Percentiles rank a stretch among this genome's conserved stretches.
Evolutionary conservation across 2,113 vertebrate species (phyloP).

Genomic region (Oxyura jamaicensis): DNA sequence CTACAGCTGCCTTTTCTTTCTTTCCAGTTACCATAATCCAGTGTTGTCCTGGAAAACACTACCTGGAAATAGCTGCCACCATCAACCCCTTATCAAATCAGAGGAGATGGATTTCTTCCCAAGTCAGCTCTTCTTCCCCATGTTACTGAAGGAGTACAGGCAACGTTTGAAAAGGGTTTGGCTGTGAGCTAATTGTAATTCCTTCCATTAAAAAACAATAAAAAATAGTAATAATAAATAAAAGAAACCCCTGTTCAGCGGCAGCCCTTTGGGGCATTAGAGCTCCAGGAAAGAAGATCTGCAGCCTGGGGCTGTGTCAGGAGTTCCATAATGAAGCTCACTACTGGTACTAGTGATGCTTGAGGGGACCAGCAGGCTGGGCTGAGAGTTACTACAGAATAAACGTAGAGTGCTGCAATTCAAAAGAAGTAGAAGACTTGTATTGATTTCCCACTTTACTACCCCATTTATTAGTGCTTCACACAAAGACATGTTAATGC

Average conservation of each 20-base stretch:
- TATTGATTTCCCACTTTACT: neutral
- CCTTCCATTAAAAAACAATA: neutral
- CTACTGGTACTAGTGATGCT: no score
- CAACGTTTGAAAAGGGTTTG: neutral
- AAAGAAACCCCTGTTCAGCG: neutral
- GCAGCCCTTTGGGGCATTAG: neutral
- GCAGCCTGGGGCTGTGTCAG: rapidly evolving
- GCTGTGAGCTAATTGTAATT: neutral
- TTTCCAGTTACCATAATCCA: neutral
- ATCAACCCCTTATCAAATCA: no score
- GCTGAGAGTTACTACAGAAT: neutral
- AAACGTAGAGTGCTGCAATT: no score
- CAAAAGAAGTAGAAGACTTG: neutral
- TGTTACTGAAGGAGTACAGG: neutral
- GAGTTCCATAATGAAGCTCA: rapidly evolving
- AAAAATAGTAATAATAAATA: no score
- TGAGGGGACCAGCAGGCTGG: rapidly evolving
- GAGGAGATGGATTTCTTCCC: neutral
- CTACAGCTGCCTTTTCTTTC: neutral
- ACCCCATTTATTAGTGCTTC: neutral
- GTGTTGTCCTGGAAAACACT: neutral
- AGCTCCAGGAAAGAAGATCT: neutral
- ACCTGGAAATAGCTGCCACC: neutral
- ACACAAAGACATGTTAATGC: neutral
- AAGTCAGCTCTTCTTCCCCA: neutral